Conservation (phyloP, 2,888 invertebrate species). For the Drosophila dives region DNA sequence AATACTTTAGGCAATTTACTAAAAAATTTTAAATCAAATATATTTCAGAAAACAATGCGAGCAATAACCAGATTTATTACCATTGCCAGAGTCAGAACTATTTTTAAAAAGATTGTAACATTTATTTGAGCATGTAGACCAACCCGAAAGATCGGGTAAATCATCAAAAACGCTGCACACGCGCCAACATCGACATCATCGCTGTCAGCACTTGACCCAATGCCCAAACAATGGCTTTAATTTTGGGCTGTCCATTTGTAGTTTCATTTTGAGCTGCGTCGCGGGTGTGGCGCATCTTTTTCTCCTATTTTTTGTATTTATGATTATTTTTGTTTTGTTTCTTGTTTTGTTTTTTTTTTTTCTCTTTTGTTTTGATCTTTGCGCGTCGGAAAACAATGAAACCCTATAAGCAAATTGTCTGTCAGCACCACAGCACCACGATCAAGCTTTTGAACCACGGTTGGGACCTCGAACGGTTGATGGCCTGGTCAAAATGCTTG, state of each 20-base stretch:
- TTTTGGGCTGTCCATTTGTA: slow-evolving; percentile 68
- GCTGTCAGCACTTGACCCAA: slow-evolving; percentile 76
- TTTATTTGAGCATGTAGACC: slow-evolving; percentile 6
- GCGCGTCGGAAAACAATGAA: slow-evolving; percentile 67
- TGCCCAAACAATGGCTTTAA: slow-evolving; percentile 75
- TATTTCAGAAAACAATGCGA: not conserved
- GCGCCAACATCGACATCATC: slow-evolving; percentile 54
- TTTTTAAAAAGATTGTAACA: not conserved
- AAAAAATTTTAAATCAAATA: not conserved
- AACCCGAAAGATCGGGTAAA: slow-evolving; percentile 42
- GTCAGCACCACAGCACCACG: slow-evolving; percentile 57
- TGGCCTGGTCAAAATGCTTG: slow-evolving; percentile 70
- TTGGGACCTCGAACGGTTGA: slow-evolving; percentile 38
- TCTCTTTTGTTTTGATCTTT: slow-evolving; percentile 68
- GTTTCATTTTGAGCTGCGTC: slow-evolving; percentile 45
- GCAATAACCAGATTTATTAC: not conserved
- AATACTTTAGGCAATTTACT: not conserved
- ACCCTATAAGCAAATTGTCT: slow-evolving; percentile 72
- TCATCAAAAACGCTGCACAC: slow-evolving; percentile 55
- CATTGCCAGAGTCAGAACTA: not conserved
- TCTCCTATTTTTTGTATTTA: slow-evolving; percentile 36
- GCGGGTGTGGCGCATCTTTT: slow-evolving; percentile 79
- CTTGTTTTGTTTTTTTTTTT: slow-evolving; percentile 18
- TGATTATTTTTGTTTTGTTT: slow-evolving; percentile 44
- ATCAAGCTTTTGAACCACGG: slow-evolving; percentile 41